Conservation (phyloP, 2,888 invertebrate species). For the Drosophila pseudotalamancana region DNA sequence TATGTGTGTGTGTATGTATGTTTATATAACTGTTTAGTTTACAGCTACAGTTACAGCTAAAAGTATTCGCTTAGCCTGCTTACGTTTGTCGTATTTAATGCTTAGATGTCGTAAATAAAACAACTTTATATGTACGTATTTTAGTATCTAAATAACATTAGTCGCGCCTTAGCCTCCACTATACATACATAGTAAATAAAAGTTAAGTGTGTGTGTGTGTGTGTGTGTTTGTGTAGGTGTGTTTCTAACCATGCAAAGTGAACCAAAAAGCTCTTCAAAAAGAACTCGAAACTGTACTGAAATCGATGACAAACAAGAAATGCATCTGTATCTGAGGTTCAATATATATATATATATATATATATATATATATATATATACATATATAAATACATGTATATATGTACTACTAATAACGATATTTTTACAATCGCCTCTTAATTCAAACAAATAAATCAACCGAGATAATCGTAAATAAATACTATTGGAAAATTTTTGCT, state of each 20-base stretch:
- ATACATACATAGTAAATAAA: conserved; percentile 54
- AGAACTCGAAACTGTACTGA: conserved; percentile 21
- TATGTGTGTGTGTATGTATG: conserved; percentile 35
- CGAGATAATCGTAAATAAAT: background rate
- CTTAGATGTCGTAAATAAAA: conserved; percentile 49
- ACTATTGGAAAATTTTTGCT: conserved; percentile 20
- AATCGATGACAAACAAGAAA: conserved; percentile 15
- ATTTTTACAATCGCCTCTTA: background rate
- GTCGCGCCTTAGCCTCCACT: conserved; percentile 29
- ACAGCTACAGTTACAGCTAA: conserved; percentile 50
- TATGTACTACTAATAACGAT: too few species aligned
- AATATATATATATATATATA: background rate
- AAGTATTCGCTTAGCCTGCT: conserved; percentile 48
- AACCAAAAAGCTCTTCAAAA: conserved; percentile 26
- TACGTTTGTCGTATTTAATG: conserved; percentile 38
- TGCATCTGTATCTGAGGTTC: conserved; percentile 8
- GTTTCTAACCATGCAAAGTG: conserved; percentile 41
- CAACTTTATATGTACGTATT: conserved; percentile 41
- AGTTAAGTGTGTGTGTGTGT: background rate
- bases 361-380: conserved; percentile 4
- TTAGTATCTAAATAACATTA: conserved; percentile 53
- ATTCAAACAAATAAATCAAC: conserved; percentile 6
- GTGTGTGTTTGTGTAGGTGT: conserved; percentile 18
- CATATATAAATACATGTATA: background rate
- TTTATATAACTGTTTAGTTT: conserved; percentile 26